These are phyloP conservation scores for Boulengerochromis microlepis DNA, from an alignment of 2,113 vertebrate genomes.

Conservation along the genomic window DNA sequence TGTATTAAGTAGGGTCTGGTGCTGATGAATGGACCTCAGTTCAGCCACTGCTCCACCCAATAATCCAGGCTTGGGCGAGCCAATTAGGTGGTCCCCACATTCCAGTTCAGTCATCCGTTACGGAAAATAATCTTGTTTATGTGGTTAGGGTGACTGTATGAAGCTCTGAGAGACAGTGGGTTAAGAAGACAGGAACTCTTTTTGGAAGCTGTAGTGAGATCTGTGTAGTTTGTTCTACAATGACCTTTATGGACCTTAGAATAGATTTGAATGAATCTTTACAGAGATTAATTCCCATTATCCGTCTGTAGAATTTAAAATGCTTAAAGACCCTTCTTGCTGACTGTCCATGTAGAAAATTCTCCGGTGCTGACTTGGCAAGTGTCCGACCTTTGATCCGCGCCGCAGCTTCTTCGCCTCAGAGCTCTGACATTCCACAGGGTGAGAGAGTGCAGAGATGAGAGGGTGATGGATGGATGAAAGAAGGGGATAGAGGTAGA, in stretches of 20 bases:
- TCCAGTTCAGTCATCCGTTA: constrained; percentile 66
- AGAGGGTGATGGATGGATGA: constrained; percentile 64
- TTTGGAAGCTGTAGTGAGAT: neutral
- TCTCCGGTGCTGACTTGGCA: constrained; percentile 57
- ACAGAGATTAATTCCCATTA: neutral
- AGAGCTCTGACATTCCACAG: constrained; percentile 66
- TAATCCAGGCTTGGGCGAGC: constrained; percentile 62
- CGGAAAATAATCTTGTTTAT: neutral
- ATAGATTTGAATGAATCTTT: neutral
- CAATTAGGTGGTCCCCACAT: constrained; percentile 67
- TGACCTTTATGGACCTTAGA: neutral
- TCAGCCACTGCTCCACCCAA: constrained; percentile 48
- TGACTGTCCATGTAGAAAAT: constrained; percentile 1
- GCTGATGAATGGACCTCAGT: constrained; percentile 66
- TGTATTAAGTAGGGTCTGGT: constrained; percentile 67
- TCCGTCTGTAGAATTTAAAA: neutral
- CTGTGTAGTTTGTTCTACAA: neutral
- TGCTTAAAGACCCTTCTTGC: neutral
- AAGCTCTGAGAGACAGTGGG: neutral
- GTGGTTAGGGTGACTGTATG: neutral
- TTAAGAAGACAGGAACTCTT: neutral
- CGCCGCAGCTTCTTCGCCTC: constrained; percentile 12
- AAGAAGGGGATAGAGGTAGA: constrained; percentile 49
- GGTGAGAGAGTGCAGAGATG: constrained; percentile 57
- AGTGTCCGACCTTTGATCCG: constrained; percentile 62